Evolutionary conservation across 2,113 vertebrate species (phyloP), one percentile per base, ranked within the genome.

Genomic region (Trinectes maculatus): DNA sequence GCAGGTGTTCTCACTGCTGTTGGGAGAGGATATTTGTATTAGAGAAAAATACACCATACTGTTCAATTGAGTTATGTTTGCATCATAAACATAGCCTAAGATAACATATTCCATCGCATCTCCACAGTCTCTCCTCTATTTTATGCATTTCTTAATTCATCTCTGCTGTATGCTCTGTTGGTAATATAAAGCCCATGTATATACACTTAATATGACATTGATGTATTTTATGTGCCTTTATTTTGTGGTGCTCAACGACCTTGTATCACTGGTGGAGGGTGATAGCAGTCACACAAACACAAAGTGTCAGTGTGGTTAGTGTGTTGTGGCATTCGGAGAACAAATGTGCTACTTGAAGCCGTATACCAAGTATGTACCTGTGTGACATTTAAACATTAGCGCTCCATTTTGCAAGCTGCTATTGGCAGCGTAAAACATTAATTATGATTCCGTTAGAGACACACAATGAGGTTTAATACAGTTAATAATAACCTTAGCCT

Each of bases 1-100:
- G 79, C 85, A 85, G 80, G 84, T 83, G 76, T 76, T 80, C 39
- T 29, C 15, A 3, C 69, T 42, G 55, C 56, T 61, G 64, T 39
- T 56, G 62, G 72, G 28, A 61, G 59, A 82, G 49, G 33, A 61
- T 33, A 24, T 49, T 44, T 69, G 63, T 67, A 62, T 71, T 18
- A 34, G 34, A 66, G 42, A 65, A 54, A 67, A 51, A 70, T 58
- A 39, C 46, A 29, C 33, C n/a, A 58, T 48, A 58, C 62, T 57
- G 43, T 68, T 66, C 22, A 60, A 44, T 47, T 19, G 6, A 44
- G 46, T 34, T 40, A 44, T 64, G 33, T 57, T 47, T 71, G 34
- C 62, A 69, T 64, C 70, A 59, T 7, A 6, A 51, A 26, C 19
- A 31, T 3, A 3, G n/a, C 7, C n/a, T 8, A 16, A 63, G 15